phyloP scores from a whole-genome alignment of 2,888 invertebrate genomes.

The Omphaloscelis lunosa region DNA sequence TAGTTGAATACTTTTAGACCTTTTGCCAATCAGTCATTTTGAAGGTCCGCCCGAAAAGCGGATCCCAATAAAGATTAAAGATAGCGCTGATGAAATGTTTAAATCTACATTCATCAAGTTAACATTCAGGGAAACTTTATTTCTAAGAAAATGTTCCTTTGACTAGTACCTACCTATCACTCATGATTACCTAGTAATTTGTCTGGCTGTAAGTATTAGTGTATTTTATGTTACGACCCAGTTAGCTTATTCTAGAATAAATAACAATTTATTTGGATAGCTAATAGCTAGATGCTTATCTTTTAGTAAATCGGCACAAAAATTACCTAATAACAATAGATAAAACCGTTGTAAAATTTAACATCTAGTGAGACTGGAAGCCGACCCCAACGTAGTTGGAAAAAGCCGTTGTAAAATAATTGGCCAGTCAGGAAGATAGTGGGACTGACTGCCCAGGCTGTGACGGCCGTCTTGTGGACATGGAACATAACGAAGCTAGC shows the following conservation, averaged over 20 bases:
- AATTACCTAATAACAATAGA: not conserved
- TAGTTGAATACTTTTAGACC: slow-evolving; percentile 27
- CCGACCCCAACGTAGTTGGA: not conserved
- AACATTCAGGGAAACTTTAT: not conserved
- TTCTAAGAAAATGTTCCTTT: slow-evolving; percentile 18
- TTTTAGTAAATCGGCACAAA: slow-evolving; percentile 4
- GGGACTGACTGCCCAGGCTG: not conserved
- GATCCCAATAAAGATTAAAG: slow-evolving; percentile 45
- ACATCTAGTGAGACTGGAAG: not conserved
- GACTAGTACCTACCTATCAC: slow-evolving; percentile 8
- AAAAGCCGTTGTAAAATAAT: not conserved
- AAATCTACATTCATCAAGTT: slow-evolving; percentile 48
- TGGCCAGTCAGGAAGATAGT: not conserved
- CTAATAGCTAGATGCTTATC: slow-evolving; percentile 5
- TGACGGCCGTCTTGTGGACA: too few species aligned
- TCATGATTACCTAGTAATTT: slow-evolving; percentile 46
- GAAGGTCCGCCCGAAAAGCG: slow-evolving; percentile 15
- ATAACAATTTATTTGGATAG: slow-evolving; percentile 26
- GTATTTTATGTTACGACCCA: slow-evolving; percentile 34
- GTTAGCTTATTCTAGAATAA: slow-evolving; percentile 39
- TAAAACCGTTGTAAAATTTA: not conserved
- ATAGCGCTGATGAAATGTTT: slow-evolving; percentile 49
- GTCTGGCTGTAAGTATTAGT: slow-evolving; percentile 20
- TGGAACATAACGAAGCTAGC: not conserved
- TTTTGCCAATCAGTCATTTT: slow-evolving; percentile 52